phyloP scores from a whole-genome alignment of 2,797 vertebrate genomes.

The Chloroceryle inda region DNA sequence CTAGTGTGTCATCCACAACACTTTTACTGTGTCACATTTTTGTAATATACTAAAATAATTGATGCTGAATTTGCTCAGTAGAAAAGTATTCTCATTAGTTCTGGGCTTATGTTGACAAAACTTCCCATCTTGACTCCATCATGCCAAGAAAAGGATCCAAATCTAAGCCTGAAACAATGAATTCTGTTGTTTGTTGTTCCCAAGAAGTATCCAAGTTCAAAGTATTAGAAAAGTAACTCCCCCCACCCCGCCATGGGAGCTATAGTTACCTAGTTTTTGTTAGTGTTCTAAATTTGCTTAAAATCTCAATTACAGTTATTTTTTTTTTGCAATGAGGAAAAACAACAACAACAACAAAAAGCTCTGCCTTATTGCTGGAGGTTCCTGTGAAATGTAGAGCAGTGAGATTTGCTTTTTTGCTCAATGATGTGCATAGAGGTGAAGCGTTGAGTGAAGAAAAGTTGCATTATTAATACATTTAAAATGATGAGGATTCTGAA shows the following conservation, averaged over 20 bases:
- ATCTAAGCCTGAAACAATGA: background rate
- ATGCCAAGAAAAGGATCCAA: background rate
- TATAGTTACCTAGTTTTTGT: background rate
- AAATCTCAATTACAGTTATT: background rate
- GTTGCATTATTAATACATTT: background rate
- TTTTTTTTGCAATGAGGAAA: background rate
- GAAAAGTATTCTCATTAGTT: background rate
- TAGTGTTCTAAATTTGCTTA: background rate
- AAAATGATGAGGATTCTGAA: background rate
- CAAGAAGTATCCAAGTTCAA: background rate
- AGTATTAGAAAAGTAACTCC: background rate
- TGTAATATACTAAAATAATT: background rate
- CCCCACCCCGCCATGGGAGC: rapidly evolving
- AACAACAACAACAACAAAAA: too few species aligned
- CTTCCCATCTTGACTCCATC: background rate
- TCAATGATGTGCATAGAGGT: rapidly evolving
- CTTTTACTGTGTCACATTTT: background rate
- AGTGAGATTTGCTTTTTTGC: background rate
- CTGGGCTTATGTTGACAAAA: background rate
- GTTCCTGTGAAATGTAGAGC: rapidly evolving
- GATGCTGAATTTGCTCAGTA: background rate
- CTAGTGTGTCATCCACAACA: background rate
- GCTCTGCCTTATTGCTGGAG: background rate
- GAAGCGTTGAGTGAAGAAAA: background rate
- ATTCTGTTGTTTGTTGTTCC: background rate